Evolutionary conservation across 2,888 invertebrate genomes (phyloP).

Genomic region (Escarpia spicata): DNA sequence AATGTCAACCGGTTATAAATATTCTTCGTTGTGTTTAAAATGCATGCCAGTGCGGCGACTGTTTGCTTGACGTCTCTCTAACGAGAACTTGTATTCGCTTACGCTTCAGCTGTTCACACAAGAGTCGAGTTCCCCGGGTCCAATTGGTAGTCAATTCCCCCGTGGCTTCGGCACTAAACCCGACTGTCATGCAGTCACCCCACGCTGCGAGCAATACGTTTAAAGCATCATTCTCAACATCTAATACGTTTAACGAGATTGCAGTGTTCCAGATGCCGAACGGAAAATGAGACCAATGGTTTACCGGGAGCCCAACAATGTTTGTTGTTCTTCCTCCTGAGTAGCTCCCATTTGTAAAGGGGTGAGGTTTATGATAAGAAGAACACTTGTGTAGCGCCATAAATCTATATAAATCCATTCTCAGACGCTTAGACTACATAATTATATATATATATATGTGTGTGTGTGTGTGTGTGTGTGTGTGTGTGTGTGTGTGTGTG

Average conservation of each 20-base stretch:
- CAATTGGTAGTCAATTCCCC: neutral
- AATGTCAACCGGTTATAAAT: neutral
- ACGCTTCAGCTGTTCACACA: neutral
- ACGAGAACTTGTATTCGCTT: neutral
- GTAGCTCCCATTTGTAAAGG: no score
- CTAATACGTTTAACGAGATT: neutral
- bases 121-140: neutral
- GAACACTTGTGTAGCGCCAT: no score
- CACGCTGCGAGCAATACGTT: neutral
- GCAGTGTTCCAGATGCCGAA: neutral
- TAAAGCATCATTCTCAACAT: neutral
- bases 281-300: neutral
- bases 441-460: no score
- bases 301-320: neutral
- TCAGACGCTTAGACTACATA: no score
- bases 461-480: no score
- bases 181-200: neutral
- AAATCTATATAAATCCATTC: no score
- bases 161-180: neutral
- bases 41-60: neutral
- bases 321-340: neutral
- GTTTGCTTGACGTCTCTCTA: neutral
- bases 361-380: no score
- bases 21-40: neutral
- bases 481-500: no score